Percentiles rank a stretch among this genome's conserved stretches.
phyloP scores from a whole-genome alignment of 2,113 vertebrate genomes.

The Clarias gariepinus region DNA sequence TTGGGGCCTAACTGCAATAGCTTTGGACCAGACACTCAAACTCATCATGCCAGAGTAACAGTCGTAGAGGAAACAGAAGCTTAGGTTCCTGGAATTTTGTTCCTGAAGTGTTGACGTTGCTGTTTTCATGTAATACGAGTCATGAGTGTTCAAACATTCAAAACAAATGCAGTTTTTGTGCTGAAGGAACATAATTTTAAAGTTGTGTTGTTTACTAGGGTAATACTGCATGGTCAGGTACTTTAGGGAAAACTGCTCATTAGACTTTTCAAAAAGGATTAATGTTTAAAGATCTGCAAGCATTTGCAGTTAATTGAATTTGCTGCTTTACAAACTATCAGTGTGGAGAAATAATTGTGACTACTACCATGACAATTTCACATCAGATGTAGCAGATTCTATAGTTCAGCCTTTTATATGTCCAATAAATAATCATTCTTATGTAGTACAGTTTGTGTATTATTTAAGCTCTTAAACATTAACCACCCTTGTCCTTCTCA shows the following conservation, averaged over 20 bases:
- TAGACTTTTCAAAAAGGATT: not conserved
- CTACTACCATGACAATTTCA: not conserved
- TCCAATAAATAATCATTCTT: not conserved
- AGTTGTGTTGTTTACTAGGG: not conserved
- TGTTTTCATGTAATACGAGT: not conserved
- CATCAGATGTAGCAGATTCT: not conserved
- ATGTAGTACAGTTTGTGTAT: not conserved
- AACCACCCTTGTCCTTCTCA: not conserved
- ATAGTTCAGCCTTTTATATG: not conserved
- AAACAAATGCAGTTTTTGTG: not conserved
- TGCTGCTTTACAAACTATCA: not conserved
- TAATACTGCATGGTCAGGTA: not conserved
- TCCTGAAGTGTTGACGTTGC: not conserved
- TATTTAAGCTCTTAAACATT: not conserved
- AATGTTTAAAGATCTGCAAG: not conserved
- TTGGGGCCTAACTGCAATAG: conserved; percentile 88
- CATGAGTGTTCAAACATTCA: not conserved
- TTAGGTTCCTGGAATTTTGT: not conserved
- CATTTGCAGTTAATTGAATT: not conserved
- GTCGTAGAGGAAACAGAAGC: not conserved
- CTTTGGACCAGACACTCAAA: conserved; percentile 80
- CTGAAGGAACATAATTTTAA: not conserved
- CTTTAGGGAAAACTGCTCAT: not conserved
- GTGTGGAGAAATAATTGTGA: not conserved
- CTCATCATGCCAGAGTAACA: conserved; percentile 60